Evolutionary conservation across 2,113 vertebrate species (phyloP), one percentile per base, ranked within the genome.

Genomic region (Hydrochoerus hydrochaeris): DNA sequence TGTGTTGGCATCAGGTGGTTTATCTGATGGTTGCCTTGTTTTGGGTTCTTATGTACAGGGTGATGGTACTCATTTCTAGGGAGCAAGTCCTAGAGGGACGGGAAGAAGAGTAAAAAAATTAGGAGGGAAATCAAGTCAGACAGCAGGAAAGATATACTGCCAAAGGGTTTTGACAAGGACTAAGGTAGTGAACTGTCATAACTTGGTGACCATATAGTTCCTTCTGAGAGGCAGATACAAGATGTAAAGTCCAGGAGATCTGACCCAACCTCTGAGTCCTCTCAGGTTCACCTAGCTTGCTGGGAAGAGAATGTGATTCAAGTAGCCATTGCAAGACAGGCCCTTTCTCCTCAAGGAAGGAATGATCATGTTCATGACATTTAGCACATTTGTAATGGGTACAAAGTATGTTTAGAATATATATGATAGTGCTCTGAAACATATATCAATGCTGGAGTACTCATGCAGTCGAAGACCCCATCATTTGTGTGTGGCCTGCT

Each of bases 381-480:
- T 86, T 75, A 91, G n/a, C 67, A 94, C 80, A 86, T 92, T 93
- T 93, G 62, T 94, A 85, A 52, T 41, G 89, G 80, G 67, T 96
- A 8, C 96, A 92, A 96, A 94, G 32, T 96, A 96, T 81, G 62
- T 78, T 88, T 87, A 81, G 84, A 78, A 65, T 96, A 85, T 96
- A 95, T 96, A 85, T 73, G 69, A 78, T 73, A 71, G 73, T 46
- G 87, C 90, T 82, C 63, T 95, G 73, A 87, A 94, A 97, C 95
- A 85, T 97, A 82, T 88, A 93, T 75, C 75, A 92, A n/a, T 81
- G 57, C 87, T 87, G 73, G 91, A 93, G 62, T 93, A 88, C 71
- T 69, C 82, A 4, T 71, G 46, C 38, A 75, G 52, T 32, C 16
- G 95, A 67, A 85, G 60, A 49, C 62, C 71, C 35, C 67, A 60